phyloP scores from a whole-genome alignment of 2,888 invertebrate genomes.

The Polydrusus pterygomalis region DNA sequence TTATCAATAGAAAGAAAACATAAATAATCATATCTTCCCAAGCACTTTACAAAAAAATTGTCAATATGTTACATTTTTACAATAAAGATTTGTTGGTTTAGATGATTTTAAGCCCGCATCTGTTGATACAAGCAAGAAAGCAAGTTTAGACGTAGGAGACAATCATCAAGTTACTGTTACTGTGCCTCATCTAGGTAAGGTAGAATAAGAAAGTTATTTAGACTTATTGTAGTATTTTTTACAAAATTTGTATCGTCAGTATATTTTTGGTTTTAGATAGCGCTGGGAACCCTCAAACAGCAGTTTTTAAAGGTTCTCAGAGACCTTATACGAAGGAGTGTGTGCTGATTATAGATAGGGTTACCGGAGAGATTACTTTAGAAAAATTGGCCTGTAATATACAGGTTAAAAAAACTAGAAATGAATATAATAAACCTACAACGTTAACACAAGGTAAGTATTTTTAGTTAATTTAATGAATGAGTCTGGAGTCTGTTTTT shows the following conservation, averaged over 20 bases:
- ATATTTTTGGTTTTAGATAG: slow-evolving; percentile 78
- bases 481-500: too few relatives aligned
- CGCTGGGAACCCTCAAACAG: slow-evolving; percentile 90
- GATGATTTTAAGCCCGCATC: slow-evolving; percentile 99
- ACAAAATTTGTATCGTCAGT: not conserved
- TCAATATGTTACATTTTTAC: too few relatives aligned
- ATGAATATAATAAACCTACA: slow-evolving; percentile 67
- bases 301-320: slow-evolving; percentile 94
- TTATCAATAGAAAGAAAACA: too few relatives aligned
- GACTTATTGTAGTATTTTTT: not conserved
- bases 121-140: slow-evolving; percentile 93
- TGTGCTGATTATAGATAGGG: slow-evolving; percentile 93
- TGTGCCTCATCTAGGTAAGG: slow-evolving; percentile 90
- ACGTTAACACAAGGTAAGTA: slow-evolving; percentile 64
- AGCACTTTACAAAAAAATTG: too few relatives aligned
- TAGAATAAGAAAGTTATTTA: not conserved
- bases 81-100: too few relatives aligned
- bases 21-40: too few relatives aligned
- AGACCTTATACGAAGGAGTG: slow-evolving; percentile 95
- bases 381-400: slow-evolving; percentile 94
- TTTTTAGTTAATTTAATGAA: too few relatives aligned
- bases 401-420: slow-evolving; percentile 94
- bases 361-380: slow-evolving; percentile 93
- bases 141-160: slow-evolving; percentile 90
- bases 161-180: slow-evolving; percentile 94